Evolutionary conservation across 2,888 invertebrate species (phyloP), one percentile per base, ranked within the genome.

Genomic region (Hypomecis punctinalis): DNA sequence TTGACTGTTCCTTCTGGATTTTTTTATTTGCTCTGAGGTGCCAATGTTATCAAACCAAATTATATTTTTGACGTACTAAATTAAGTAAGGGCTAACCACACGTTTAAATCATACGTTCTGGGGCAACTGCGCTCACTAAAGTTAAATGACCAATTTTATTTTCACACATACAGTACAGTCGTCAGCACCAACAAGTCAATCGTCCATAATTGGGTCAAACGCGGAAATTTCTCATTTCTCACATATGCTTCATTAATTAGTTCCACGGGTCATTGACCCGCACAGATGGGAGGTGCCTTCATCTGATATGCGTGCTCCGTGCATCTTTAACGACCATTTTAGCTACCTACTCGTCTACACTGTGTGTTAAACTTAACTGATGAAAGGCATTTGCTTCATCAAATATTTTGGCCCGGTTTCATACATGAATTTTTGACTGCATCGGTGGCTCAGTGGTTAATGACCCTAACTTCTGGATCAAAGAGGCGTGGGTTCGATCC

Each of bases 141-240:
- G 23, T 23, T 23, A 23, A 23, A 3, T 2, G 23, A 23, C 3
- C 23, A 2, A 23, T 23, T 1, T 23, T 23, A n/a, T n/a, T n/a
- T n/a, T n/a, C n/a, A n/a, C 23, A 23, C 23, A 52, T 10, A 37
- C 39, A 13, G 37, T 23, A 11, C 37, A n/a, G 11, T 37, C n/a
- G 11, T 49, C 49, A 48, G 23, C 10, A 35, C 56, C 33, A 23
- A 36, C 51, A 51, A 63, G 58, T 58, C 63, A 58, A 63, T 58
- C 43, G 37, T 6, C 8, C 55, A 23, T 56, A 61, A 66, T 57
- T 61, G 43, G 61, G 65, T 65, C 61, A 57, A 61, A 65, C 61
- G 45, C 58, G 61, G 45, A 61, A 65, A 61, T 66, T 61, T 56
- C 52, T 39, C 61, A 48, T 61, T 66, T 66, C 43, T 52, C 64